Evolutionary conservation across 2,888 invertebrate species (phyloP).

Genomic region (Frankliniella fusca): DNA sequence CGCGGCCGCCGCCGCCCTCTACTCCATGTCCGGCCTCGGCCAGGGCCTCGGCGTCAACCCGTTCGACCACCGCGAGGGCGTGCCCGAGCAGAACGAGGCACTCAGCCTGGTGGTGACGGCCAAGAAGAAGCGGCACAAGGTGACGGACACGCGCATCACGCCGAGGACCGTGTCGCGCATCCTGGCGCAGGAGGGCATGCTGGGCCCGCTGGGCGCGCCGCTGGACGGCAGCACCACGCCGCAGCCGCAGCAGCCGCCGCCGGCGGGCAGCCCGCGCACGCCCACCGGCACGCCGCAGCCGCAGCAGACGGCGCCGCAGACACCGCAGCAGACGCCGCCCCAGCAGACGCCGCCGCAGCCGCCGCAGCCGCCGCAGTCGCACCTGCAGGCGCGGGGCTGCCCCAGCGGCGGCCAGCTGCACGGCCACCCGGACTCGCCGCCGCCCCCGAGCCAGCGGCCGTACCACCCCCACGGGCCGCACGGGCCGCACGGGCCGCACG

Average conservation of each 20-base stretch:
- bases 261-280: constrained; percentile 38
- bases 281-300: constrained; percentile 38
- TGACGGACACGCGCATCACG: constrained; percentile 86
- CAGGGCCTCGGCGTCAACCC: constrained; percentile 57
- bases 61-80: constrained; percentile 53
- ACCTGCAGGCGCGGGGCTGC: constrained; percentile 48
- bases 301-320: constrained; percentile 38
- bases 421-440: constrained; percentile 50
- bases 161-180: constrained; percentile 85
- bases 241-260: constrained; percentile 33
- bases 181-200: constrained; percentile 71
- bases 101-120: constrained; percentile 90
- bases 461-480: constrained; percentile 47
- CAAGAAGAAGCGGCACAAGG: constrained; percentile 96
- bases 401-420: constrained; percentile 67
- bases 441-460: constrained; percentile 44
- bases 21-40: constrained; percentile 34
- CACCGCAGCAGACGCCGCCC: constrained; percentile 32
- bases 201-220: constrained; percentile 35
- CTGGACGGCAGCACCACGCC: constrained; percentile 33
- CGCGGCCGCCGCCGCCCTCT: constrained; percentile 44
- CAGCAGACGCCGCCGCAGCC: constrained; percentile 39
- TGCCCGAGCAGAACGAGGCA: constrained; percentile 88
- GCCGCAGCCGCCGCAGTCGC: constrained; percentile 45
- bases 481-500: constrained; percentile 50